phyloP scores from a whole-genome alignment of 1,140 invertebrate species.

The Anagrus nilaparvatae region DNA sequence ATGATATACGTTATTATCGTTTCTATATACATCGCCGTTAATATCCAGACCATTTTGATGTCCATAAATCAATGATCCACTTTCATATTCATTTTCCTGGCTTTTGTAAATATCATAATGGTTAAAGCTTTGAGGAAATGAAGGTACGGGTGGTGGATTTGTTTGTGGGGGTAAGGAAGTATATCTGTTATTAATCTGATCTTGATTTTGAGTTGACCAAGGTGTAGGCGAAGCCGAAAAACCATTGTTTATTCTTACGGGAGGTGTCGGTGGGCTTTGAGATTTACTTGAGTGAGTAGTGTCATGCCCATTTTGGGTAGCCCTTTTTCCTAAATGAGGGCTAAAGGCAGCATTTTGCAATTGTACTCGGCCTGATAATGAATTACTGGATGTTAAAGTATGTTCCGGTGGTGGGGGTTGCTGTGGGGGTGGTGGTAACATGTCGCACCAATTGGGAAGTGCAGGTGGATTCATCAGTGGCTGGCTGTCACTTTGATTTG shows the following conservation, averaged over 20 bases:
- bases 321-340: conserved; percentile 33
- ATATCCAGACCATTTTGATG: conserved; percentile 32
- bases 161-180: conserved; percentile 38
- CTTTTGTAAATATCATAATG: conserved; percentile 37
- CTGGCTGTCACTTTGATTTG: conserved; percentile 24
- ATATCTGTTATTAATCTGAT: conserved; percentile 30
- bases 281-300: conserved; percentile 29
- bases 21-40: conserved; percentile 33
- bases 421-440: conserved; percentile 68
- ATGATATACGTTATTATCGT: conserved; percentile 32
- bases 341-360: conserved; percentile 30
- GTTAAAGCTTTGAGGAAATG: conserved; percentile 35
- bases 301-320: conserved; percentile 32
- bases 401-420: conserved; percentile 56
- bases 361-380: conserved; percentile 17
- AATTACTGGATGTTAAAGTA: conserved; percentile 23
- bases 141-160: conserved; percentile 33
- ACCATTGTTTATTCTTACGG: conserved; percentile 29
- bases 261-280: conserved; percentile 36
- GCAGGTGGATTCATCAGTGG: too few species aligned
- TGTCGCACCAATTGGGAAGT: conserved; percentile 66
- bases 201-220: conserved; percentile 26
- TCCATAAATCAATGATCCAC: conserved; percentile 41
- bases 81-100: conserved; percentile 44
- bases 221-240: conserved; percentile 31